Base-by-base conservation (phyloP, 37 sponge, comb jelly and placozoan genomes). In the Oopsacas minuta region DNA sequence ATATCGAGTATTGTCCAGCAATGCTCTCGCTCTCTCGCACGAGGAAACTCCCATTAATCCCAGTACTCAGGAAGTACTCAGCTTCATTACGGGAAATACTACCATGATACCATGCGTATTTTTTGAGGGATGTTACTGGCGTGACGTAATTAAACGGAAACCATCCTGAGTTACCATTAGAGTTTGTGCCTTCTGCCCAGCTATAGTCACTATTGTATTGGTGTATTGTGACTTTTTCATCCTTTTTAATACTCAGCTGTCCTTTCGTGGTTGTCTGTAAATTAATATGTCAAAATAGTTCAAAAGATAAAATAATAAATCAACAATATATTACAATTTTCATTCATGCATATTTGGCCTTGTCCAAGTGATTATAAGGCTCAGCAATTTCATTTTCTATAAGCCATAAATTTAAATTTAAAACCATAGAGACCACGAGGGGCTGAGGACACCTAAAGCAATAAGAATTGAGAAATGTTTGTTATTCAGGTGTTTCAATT, bases 11-110 rank as follows among this genome's bases (percentile, higher is more conserved):
- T 87, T 97, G 97, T n/a, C 97, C 97, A 7, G 91, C 89, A 52
- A 89, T 94, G 87, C 94, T 94, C 88, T 97, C 97, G 39, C 97
- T 97, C 87, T 94, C 97, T 22, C 97, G 89, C 23, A 97, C 82
- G n/a, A 96, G 89, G 36, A 94, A 96, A 52, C 92, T 92, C 7
- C 97, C 97, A 53, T 96, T 93, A 20, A 97, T 97, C 0, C 97
- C 97, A 84, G 89, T 91, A 51, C 93, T 88, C 22, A 97, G 89
- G 5, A 85, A 84, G 38, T 90, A 85, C 89, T 97, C 97, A 3
- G 97, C 97, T 38, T 92, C 93, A 0, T 92, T 90, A 8, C 97
- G 87, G 23, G 97, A 91, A 36, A 97, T 91, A 61, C 89, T 88
- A 0, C 94, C 93, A 81, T 94, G 94, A 81, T 91, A 97, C 97